Evolutionary conservation across 2,888 invertebrate genomes (phyloP), one percentile per base, ranked within the genome.

Genomic region (Pediacus dermestoides): DNA sequence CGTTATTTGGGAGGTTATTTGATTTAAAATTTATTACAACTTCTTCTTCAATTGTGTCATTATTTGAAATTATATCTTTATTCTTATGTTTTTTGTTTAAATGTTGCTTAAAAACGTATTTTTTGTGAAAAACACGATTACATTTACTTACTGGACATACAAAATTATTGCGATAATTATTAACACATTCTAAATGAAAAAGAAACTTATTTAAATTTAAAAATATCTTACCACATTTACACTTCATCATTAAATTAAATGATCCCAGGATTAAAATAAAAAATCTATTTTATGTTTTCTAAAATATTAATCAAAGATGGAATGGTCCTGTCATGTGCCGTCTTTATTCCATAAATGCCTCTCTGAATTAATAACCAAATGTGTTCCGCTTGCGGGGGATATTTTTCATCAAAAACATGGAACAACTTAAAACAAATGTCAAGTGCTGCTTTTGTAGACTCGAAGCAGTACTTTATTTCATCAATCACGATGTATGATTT

Each of bases 401-500:
- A 38, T 16, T 25, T 26, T 2, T 18, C 22, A 16, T 26, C 16
- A 1, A 38, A 9, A 11, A 14, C 38, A 4, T 33, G 21, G 13
- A 4, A 38, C 1, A 14, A 16, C 22, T 38, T 38, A 18, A 33
- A 33, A 6, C 13, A 14, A 1, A 33, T 2, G 16, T 38, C 38
- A 21, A 38, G 18, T 3, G 38, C 38, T 18, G 22, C 16, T 8
- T 11, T 21, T n/a, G 22, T 12, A 12, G 2, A 11, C 2, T n/a
- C 3, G 9, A 32, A 38, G 2, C 33, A 16, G 10, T 33, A 38
- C 9, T 33, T 32, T n/a, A 38, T 2, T 25, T 38, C 13, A 21
- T 38, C 38, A 16, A 38, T 9, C 11, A 38, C 33, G 2, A 38
- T 12, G 18, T 38, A 38, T 3, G 26, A 2, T 1, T 21, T 39